Percentiles rank a stretch among this genome's conserved stretches.
phyloP scores from a whole-genome alignment of 2,888 invertebrate species.

The Leucania comma region DNA sequence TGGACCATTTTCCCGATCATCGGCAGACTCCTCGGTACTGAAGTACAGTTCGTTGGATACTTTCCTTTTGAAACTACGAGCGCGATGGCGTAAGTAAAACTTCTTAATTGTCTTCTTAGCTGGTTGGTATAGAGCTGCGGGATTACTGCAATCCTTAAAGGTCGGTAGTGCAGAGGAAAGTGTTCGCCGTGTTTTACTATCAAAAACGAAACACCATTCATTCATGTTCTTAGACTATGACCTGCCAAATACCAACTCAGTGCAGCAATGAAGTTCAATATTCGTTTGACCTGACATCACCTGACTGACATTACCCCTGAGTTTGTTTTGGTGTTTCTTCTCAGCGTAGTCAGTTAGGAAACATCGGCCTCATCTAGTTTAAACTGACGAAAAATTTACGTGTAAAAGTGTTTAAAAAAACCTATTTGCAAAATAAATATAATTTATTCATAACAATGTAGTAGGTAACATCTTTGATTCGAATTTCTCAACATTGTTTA shows the following conservation, averaged over 20 bases:
- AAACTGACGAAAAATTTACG: too few species aligned
- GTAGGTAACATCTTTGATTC: neutral
- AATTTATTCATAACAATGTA: neutral
- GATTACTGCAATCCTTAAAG: too few species aligned
- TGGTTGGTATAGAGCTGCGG: too few species aligned
- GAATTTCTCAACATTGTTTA: neutral
- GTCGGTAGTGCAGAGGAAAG: too few species aligned
- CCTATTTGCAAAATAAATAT: neutral
- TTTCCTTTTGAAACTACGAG: slow-evolving; percentile 79
- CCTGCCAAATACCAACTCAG: too few species aligned
- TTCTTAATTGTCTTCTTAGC: neutral
- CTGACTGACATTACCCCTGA: too few species aligned
- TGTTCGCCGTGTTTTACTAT: neutral
- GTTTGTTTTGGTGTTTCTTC: too few species aligned
- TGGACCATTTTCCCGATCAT: slow-evolving; percentile 78
- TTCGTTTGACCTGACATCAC: too few species aligned
- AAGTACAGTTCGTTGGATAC: slow-evolving; percentile 79
- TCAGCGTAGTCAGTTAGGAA: too few species aligned
- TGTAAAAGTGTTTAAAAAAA: too few species aligned
- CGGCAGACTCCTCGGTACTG: slow-evolving; percentile 73
- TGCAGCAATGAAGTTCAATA: too few species aligned
- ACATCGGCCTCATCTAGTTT: too few species aligned
- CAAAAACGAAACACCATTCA: neutral
- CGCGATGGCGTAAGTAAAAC: slow-evolving; percentile 74
- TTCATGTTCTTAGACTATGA: neutral